Evolutionary conservation across 2,888 invertebrate genomes (phyloP).

Genomic region (Cataglyphis cursor): DNA sequence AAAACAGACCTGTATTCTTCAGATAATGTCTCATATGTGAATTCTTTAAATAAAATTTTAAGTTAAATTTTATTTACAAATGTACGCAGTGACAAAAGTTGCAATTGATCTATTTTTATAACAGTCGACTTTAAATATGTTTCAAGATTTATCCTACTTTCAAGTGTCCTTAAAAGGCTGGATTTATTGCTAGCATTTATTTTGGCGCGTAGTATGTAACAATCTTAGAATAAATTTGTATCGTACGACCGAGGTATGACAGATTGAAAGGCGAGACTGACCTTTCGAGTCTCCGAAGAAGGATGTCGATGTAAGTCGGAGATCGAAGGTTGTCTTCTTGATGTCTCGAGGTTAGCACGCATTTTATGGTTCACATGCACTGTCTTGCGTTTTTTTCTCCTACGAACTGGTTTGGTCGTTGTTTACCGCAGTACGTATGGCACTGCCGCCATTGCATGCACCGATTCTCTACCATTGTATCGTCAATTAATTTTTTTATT

Average conservation of each 20-base stretch:
- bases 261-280: constrained; percentile 46
- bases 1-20: not conserved
- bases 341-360: constrained; percentile 76
- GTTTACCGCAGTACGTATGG: constrained; percentile 32
- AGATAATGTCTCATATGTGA: constrained; percentile 5
- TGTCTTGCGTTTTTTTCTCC: constrained; percentile 65
- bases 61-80: not conserved
- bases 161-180: not conserved
- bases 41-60: not conserved
- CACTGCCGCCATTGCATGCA: not conserved
- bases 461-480: not conserved
- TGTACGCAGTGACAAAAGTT: not conserved
- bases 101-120: not conserved
- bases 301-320: constrained; percentile 64
- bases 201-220: not conserved
- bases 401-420: constrained; percentile 67
- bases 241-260: constrained; percentile 5
- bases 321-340: constrained; percentile 75
- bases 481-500: not conserved
- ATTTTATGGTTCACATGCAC: constrained; percentile 65
- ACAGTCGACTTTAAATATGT: not conserved
- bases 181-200: constrained; percentile 6
- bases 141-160: not conserved
- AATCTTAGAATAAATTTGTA: constrained; percentile 28
- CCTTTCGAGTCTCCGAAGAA: constrained; percentile 68